Percentiles rank a stretch among this genome's conserved stretches.
Conservation (phyloP, 1,140 invertebrate genomes). For the Capitella teleta region DNA sequence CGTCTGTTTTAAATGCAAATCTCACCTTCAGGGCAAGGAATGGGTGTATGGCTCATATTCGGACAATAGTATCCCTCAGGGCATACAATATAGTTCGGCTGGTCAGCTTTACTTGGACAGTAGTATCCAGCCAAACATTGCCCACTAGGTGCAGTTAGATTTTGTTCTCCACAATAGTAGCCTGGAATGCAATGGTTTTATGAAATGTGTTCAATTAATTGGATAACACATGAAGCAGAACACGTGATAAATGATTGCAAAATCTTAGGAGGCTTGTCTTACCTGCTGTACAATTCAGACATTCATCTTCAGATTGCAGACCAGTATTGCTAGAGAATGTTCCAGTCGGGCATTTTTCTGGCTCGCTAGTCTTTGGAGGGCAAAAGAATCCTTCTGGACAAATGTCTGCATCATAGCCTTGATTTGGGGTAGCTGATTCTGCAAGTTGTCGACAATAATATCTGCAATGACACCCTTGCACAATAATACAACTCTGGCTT, state of each 20-base stretch:
- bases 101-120: slow-evolving; percentile 25
- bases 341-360: slow-evolving; percentile 23
- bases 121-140: slow-evolving; percentile 32
- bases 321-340: slow-evolving; percentile 25
- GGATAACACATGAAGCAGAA: neutral
- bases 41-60: slow-evolving; percentile 28
- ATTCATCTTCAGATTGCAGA: slow-evolving; percentile 21
- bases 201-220: slow-evolving; percentile 14
- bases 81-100: slow-evolving; percentile 30
- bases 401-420: slow-evolving; percentile 24
- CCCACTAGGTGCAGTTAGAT: slow-evolving; percentile 26
- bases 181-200: slow-evolving; percentile 27
- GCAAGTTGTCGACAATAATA: slow-evolving; percentile 30
- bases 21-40: slow-evolving; percentile 29
- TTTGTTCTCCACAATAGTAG: slow-evolving; percentile 24
- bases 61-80: slow-evolving; percentile 33
- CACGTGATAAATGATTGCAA: neutral
- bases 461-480: slow-evolving; percentile 12
- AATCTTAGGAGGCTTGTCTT: slow-evolving; percentile 18
- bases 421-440: slow-evolving; percentile 24
- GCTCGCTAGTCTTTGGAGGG: slow-evolving; percentile 20
- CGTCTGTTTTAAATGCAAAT: too few relatives aligned
- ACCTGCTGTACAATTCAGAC: slow-evolving; percentile 31
- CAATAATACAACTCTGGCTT: neutral
- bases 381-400: slow-evolving; percentile 34